A percentile compares a stretch with the other conserved stretches of the same genome.
These are phyloP conservation scores for Pachycephala philippinensis DNA, from an alignment of 2,113 vertebrate genomes.

Conservation along the genomic window DNA sequence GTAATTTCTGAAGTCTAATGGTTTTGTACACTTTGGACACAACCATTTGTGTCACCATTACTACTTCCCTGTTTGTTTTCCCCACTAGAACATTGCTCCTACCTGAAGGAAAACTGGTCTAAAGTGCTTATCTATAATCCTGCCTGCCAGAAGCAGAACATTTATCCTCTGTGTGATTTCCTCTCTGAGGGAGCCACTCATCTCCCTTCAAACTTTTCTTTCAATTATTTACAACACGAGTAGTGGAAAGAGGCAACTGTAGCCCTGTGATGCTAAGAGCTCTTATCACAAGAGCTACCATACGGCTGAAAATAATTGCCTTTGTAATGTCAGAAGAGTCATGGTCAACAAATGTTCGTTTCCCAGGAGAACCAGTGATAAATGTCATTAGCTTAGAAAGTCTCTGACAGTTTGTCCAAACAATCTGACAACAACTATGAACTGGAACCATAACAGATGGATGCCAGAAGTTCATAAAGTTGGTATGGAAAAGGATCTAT, in stretches of 20 bases:
- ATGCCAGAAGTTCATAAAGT: not conserved
- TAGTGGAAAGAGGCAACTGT: not conserved
- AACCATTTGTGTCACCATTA: not conserved
- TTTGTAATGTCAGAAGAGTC: not conserved
- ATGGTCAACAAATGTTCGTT: not conserved
- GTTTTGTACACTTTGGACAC: not conserved
- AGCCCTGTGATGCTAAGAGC: not conserved
- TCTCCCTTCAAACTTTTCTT: not conserved
- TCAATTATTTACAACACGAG: not conserved
- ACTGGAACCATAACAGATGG: not conserved
- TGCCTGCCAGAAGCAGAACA: not conserved
- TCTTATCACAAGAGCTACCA: conserved; percentile 6
- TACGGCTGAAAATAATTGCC: not conserved
- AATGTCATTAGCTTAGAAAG: conserved; percentile 18
- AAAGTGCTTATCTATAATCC: not conserved
- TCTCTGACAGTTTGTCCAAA: not conserved
- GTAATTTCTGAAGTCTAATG: not conserved
- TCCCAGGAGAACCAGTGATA: not conserved
- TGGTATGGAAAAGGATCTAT: not conserved
- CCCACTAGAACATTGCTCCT: not conserved
- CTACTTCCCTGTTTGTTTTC: not conserved
- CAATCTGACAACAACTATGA: not conserved
- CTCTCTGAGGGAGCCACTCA: not conserved
- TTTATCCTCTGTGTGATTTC: not conserved
- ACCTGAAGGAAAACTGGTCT: not conserved